A percentile compares a stretch with the other conserved stretches of the same genome.
Conservation (phyloP, 2,888 invertebrate species). For the Heliconius sara region DNA sequence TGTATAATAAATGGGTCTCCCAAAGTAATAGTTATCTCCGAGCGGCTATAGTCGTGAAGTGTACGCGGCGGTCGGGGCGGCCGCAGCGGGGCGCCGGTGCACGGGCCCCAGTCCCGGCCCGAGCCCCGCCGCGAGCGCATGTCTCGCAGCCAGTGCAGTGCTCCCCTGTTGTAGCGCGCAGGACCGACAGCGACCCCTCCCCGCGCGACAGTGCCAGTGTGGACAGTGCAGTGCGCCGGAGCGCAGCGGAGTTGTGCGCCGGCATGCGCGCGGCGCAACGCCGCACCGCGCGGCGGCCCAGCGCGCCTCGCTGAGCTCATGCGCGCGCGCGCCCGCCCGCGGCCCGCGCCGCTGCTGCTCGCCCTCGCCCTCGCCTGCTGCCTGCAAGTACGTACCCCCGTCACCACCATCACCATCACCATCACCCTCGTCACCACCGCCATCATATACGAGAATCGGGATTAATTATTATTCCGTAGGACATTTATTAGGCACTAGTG, state of each 20-base stretch:
- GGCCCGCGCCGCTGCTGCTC: slow-evolving; percentile 74
- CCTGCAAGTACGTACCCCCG: slow-evolving; percentile 67
- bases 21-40: slow-evolving; percentile 38
- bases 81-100: slow-evolving; percentile 44
- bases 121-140: slow-evolving; percentile 66
- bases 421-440: background rate
- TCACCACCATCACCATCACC: slow-evolving; percentile 26
- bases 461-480: too few species aligned
- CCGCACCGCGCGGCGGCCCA: slow-evolving; percentile 59
- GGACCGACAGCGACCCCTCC: slow-evolving; percentile 38
- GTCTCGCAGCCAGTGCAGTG: slow-evolving; percentile 41
- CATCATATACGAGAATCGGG: too few species aligned
- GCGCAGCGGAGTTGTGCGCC: slow-evolving; percentile 54
- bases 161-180: slow-evolving; percentile 41
- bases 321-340: slow-evolving; percentile 69
- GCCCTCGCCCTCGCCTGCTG: slow-evolving; percentile 75
- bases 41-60: slow-evolving; percentile 43
- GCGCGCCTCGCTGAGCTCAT: slow-evolving; percentile 62
- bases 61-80: slow-evolving; percentile 36
- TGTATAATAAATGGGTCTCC: slow-evolving; percentile 17
- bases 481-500: background rate
- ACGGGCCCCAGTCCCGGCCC: slow-evolving; percentile 41
- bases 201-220: slow-evolving; percentile 42
- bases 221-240: slow-evolving; percentile 55
- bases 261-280: slow-evolving; percentile 45